phyloP scores from a whole-genome alignment of 2,113 vertebrate species.

The Siphamia tubifer region DNA sequence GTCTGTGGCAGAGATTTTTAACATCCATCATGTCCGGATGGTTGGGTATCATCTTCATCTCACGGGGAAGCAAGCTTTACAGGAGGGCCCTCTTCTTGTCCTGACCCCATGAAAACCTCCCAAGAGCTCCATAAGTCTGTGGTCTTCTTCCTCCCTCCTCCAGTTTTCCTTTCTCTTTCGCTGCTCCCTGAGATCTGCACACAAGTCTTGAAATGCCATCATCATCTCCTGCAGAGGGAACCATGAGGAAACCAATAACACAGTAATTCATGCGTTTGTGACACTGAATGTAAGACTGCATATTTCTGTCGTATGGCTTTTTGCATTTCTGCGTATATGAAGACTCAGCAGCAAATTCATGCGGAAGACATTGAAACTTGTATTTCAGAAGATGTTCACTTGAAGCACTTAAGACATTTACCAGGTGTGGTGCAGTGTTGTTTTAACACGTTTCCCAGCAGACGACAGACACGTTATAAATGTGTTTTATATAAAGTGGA shows the following conservation, averaged over 20 bases:
- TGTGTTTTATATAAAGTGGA: constrained; percentile 1
- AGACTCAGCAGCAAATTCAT: constrained; percentile 4
- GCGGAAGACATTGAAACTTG: not conserved
- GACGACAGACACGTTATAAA: not conserved
- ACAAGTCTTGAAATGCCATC: constrained; percentile 74
- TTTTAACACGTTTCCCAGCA: constrained; percentile 3
- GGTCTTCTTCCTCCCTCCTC: not conserved
- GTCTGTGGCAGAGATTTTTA: not conserved
- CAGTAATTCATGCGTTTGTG: not conserved
- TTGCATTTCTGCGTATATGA: not conserved
- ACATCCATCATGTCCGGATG: constrained; percentile 8
- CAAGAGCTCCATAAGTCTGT: constrained; percentile 24
- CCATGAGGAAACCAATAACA: constrained; percentile 16
- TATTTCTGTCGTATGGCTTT: not conserved
- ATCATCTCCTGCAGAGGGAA: constrained; percentile 32
- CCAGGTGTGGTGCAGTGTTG: constrained; percentile 6
- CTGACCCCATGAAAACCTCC: constrained; percentile 35
- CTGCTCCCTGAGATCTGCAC: constrained; percentile 26
- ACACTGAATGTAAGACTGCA: not conserved
- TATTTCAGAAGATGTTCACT: not conserved
- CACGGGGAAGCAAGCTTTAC: constrained; percentile 29
- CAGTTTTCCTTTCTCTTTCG: not conserved
- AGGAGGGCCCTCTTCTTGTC: constrained; percentile 23
- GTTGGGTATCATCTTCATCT: constrained; percentile 7
- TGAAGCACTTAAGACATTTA: constrained; percentile 20